These are phyloP conservation scores for Nebria ingens DNA, from an alignment of 1,140 invertebrate species.

Conservation along the genomic window DNA sequence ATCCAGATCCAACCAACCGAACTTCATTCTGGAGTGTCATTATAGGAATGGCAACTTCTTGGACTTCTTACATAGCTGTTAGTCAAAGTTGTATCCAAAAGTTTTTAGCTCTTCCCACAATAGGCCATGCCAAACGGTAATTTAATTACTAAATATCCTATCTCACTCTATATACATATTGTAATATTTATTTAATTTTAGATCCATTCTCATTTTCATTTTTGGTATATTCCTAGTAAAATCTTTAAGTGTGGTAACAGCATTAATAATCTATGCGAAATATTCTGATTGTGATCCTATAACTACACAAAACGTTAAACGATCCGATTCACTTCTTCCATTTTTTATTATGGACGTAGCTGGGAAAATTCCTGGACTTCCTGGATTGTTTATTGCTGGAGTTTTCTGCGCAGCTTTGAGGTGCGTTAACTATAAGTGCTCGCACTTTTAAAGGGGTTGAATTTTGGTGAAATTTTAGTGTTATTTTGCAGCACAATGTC, in stretches of 20 bases:
- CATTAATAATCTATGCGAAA: constrained; percentile 47
- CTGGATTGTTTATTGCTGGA: constrained; percentile 57
- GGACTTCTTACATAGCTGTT: constrained; percentile 43
- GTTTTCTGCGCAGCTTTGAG: constrained; percentile 58
- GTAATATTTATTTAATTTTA: constrained; percentile 15
- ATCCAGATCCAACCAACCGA: constrained; percentile 38
- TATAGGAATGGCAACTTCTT: constrained; percentile 44
- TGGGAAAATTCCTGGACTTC: constrained; percentile 42
- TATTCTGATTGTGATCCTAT: constrained; percentile 54
- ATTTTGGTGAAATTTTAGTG: too few relatives aligned
- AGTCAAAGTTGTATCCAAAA: constrained; percentile 48
- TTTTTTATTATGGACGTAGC: constrained; percentile 50
- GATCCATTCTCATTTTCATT: constrained; percentile 27
- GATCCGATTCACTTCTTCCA: constrained; percentile 42
- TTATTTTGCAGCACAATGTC: constrained; percentile 42
- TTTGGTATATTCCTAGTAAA: constrained; percentile 35
- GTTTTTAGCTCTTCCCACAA: constrained; percentile 40
- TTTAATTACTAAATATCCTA: neutral
- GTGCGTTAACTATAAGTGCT: too few relatives aligned
- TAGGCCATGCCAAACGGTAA: constrained; percentile 21
- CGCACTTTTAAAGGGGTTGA: too few relatives aligned
- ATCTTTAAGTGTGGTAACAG: constrained; percentile 30
- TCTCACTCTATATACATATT: neutral
- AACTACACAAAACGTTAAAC: constrained; percentile 28
- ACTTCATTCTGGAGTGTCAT: constrained; percentile 45